Evolutionary conservation across 2,888 invertebrate genomes (phyloP), one percentile per base, ranked within the genome.

Genomic region (Bellardia bayeri): DNA sequence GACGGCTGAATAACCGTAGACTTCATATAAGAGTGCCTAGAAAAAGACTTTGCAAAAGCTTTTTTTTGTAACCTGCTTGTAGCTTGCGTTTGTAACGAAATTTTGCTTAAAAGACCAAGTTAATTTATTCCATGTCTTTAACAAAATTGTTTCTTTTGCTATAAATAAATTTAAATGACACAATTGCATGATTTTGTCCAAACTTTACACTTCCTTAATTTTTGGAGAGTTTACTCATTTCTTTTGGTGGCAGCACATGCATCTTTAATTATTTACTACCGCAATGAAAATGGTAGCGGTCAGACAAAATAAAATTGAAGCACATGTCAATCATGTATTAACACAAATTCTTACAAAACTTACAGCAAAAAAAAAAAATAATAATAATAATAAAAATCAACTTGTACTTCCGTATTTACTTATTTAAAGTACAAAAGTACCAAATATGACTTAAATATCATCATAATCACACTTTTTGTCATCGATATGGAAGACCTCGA

Each of bases 261-360:
- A 51, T 75, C 61, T 51, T 68, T 61, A 45, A 68, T 66, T 72
- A 61, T 72, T 75, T 42, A 71, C 56, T 66, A 61, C 33, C 40
- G 49, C 14, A 71, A 76, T 58, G 40, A 13, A 75, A 68, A 37
- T 72, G n/a, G 42, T 61, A 78, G 56, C 64, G 33, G 37, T 42
- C 68, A 68, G 45, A 42, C 40, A 51, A 82, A 68, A 56, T 49
- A 33, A 54, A 69, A 64, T 74, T 49, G 51, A 40, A 82, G 82
- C 87, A 87, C 87, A 87, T 87, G 87, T 79, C 87, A 87, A 79
- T 82, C 74, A 45, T 40, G 58, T 82, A 85, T 87, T 85, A 87
- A 79, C 86, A 71, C 80, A 81, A 80, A 82, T 82, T 75, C 72
- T 56, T 78, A 68, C 61, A 72, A 56, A 66, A 74, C 8, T 16